Evolutionary conservation across 2,797 vertebrate genomes (phyloP).

Genomic region (Chaetodon trifasciatus): DNA sequence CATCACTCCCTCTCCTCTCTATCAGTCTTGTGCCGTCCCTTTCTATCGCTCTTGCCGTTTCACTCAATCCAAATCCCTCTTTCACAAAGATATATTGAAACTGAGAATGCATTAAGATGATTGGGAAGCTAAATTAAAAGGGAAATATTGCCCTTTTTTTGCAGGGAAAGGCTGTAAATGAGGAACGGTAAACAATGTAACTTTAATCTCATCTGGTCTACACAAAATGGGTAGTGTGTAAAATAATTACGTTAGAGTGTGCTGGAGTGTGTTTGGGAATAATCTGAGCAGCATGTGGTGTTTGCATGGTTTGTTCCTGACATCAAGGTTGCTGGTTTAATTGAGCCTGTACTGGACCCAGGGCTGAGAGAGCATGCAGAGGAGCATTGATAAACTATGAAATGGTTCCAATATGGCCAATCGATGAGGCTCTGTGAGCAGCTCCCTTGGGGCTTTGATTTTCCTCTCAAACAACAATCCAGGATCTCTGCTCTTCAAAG

Average conservation of each 20-base stretch:
- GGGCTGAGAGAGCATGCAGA: conserved; percentile 76
- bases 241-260: conserved; percentile 44
- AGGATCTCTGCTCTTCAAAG: conserved; percentile 82
- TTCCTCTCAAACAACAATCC: conserved; percentile 84
- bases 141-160: conserved; percentile 22
- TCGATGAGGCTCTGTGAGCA: conserved; percentile 83
- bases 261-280: conserved; percentile 56
- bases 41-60: conserved; percentile 32
- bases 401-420: conserved; percentile 83
- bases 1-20: conserved; percentile 15
- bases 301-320: conserved; percentile 72
- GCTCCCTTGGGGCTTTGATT: conserved; percentile 81
- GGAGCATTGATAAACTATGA: conserved; percentile 86
- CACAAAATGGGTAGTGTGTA: too few relatives aligned
- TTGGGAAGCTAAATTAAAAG: conserved; percentile 39
- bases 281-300: conserved; percentile 63
- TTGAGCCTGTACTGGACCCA: conserved; percentile 77
- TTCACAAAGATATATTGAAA: conserved; percentile 62
- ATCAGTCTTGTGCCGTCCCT: conserved; percentile 11
- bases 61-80: conserved; percentile 53
- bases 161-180: conserved; percentile 36
- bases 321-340: conserved; percentile 85
- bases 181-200: conserved; percentile 37
- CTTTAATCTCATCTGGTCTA: too few relatives aligned
- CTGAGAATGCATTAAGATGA: conserved; percentile 66